Evolutionary conservation across 1,140 invertebrate species (phyloP).

Genomic region (Oedothorax gibbosus): DNA sequence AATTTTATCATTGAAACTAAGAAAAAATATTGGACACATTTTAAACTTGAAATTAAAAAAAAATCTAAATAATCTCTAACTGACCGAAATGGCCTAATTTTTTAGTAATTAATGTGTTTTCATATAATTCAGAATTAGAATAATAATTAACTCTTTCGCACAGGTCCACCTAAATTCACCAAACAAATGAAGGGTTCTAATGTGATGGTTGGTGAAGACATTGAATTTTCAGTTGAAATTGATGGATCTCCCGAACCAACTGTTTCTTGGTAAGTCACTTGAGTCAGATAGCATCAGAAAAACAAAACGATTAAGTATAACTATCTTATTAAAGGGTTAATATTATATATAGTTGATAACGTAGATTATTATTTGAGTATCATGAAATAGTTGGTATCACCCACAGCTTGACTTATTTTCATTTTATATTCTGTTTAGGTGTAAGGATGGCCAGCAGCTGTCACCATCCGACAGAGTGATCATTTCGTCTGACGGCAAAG

Average conservation of each 20-base stretch:
- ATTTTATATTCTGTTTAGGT: neutral
- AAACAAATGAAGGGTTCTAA: slow-evolving; percentile 81
- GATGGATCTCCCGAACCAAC: slow-evolving; percentile 84
- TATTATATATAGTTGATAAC: too few relatives aligned
- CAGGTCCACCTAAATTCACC: slow-evolving; percentile 79
- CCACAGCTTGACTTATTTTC: too few relatives aligned
- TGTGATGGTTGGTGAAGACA: slow-evolving; percentile 76
- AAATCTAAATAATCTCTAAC: too few relatives aligned
- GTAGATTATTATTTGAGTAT: too few relatives aligned
- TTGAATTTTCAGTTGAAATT: slow-evolving; percentile 81
- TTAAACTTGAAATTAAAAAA: too few relatives aligned
- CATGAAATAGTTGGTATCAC: too few relatives aligned
- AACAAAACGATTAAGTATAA: too few relatives aligned
- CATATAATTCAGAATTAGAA: neutral
- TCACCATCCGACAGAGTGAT: slow-evolving; percentile 77
- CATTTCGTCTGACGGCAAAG: slow-evolving; percentile 75
- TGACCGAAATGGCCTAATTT: neutral
- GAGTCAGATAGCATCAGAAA: neutral
- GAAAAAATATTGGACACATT: neutral
- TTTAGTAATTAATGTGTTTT: neutral
- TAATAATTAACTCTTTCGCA: neutral
- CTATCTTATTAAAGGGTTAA: too few relatives aligned
- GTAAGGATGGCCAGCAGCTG: slow-evolving; percentile 83
- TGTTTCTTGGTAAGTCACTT: slow-evolving; percentile 78
- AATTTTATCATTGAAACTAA: neutral